Conservation (phyloP, 2,113 vertebrate genomes). For the Aplodontia rufa region DNA sequence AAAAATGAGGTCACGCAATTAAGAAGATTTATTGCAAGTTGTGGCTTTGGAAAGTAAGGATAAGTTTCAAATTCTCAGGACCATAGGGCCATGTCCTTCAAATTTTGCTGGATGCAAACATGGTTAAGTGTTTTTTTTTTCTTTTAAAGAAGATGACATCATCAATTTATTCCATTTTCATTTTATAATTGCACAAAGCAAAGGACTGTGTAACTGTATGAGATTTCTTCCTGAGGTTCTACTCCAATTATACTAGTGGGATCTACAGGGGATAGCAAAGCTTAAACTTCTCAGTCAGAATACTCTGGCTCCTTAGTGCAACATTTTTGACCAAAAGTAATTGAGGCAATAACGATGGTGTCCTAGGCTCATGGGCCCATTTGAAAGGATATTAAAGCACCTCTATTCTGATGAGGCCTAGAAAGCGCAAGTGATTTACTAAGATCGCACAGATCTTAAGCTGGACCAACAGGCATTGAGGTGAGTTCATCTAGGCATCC, state of each 20-base stretch:
- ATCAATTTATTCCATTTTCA: slow-evolving; percentile 26
- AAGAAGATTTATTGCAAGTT: slow-evolving; percentile 42
- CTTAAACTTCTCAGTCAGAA: neutral
- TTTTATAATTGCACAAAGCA: slow-evolving; percentile 30
- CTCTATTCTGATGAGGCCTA: neutral
- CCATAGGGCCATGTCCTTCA: neutral
- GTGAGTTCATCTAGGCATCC: neutral
- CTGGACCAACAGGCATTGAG: neutral
- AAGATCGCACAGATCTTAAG: neutral
- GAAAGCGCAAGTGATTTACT: neutral
- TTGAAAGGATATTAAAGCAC: neutral
- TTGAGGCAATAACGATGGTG: neutral
- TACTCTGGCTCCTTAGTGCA: neutral
- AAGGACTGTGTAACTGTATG: neutral
- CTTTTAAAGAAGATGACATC: slow-evolving; percentile 12
- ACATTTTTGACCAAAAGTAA: slow-evolving; percentile 24
- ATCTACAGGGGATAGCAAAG: neutral
- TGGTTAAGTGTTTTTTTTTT: neutral
- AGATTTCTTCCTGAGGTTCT: neutral
- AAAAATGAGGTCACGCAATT: slow-evolving; percentile 7
- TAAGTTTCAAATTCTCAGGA: slow-evolving; percentile 23
- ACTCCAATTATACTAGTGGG: neutral
- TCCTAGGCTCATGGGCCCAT: neutral
- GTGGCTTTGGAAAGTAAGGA: slow-evolving; percentile 28
- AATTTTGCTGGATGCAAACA: slow-evolving; percentile 37